Percentiles rank a stretch among this genome's conserved stretches.
Evolutionary conservation across 2,797 vertebrate genomes (phyloP).

Genomic region (Jordanella pulchra): DNA sequence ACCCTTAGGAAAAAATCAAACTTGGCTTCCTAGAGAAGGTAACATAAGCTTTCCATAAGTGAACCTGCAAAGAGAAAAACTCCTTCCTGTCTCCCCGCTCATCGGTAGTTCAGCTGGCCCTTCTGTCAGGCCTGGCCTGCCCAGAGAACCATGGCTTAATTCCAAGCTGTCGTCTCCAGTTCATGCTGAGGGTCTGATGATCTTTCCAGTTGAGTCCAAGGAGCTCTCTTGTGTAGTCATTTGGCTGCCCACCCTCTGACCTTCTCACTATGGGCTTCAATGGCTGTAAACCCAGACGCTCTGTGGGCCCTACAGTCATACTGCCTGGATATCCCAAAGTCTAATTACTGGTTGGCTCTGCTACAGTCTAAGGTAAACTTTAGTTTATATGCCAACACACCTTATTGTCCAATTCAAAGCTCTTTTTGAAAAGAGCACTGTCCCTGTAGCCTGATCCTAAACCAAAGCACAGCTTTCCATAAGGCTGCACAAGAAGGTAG

Average conservation of each 20-base stretch:
- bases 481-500: background rate
- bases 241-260: constrained; percentile 2
- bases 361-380: background rate
- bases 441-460: background rate
- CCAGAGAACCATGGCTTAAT: background rate
- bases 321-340: background rate
- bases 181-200: background rate
- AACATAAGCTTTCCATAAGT: background rate
- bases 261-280: background rate
- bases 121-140: background rate
- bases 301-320: background rate
- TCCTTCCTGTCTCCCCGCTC: background rate
- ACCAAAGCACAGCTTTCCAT: background rate
- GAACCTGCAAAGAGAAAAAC: background rate
- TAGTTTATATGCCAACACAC: background rate
- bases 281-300: background rate
- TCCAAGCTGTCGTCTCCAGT: background rate
- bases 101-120: background rate
- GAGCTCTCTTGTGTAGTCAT: background rate
- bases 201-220: background rate
- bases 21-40: background rate
- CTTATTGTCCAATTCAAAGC: background rate
- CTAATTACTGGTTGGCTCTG: background rate
- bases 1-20: background rate
- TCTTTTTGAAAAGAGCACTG: background rate